phyloP scores from a whole-genome alignment of 2,888 invertebrate genomes.

The Meteorus colon region DNA sequence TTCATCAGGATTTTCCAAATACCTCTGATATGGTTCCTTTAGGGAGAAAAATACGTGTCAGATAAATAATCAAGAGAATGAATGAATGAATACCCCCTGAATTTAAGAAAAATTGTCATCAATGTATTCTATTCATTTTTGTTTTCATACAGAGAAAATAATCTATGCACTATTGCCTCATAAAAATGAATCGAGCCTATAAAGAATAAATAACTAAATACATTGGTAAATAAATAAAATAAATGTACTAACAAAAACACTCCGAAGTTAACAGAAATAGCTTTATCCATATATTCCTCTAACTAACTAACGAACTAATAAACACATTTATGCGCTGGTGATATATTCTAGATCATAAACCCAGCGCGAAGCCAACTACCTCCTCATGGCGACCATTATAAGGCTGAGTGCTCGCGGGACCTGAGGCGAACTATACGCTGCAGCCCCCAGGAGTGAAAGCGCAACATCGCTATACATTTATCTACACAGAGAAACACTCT shows the following conservation, averaged over 20 bases:
- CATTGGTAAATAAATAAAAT: not conserved
- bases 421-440: not conserved
- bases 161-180: no score
- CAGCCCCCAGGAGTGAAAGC: no score
- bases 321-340: not conserved
- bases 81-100: not conserved
- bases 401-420: slow-evolving; percentile 33
- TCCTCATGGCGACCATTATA: slow-evolving; percentile 65
- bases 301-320: not conserved
- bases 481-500: no score
- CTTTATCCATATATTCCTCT: no score
- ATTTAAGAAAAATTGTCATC: no score
- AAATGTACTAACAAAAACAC: not conserved
- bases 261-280: no score
- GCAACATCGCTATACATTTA: no score
- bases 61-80: not conserved
- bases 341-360: slow-evolving; percentile 4
- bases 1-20: not conserved
- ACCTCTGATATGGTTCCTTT: not conserved
- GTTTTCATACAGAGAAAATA: no score
- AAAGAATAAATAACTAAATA: no score
- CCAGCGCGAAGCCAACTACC: slow-evolving; percentile 44
- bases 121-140: no score
- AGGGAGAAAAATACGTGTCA: no score
- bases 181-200: no score